Percentiles rank a stretch among this genome's conserved stretches.
Conservation (phyloP, 1,140 invertebrate genomes). For the Drosophila ironensis region DNA sequence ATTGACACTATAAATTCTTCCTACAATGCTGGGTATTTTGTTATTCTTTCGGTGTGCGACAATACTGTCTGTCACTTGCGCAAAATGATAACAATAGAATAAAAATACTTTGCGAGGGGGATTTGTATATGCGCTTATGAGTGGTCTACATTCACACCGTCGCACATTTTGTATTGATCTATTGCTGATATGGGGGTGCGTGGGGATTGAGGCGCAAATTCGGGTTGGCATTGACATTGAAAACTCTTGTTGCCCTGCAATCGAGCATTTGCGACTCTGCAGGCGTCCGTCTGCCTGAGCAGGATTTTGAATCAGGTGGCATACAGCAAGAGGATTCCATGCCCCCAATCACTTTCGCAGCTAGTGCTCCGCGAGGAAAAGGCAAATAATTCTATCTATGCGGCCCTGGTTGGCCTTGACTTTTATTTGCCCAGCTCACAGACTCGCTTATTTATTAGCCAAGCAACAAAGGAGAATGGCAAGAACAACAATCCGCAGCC, state of each 20-base stretch:
- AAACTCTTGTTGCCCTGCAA: conserved; percentile 19
- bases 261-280: neutral
- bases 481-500: conserved; percentile 15
- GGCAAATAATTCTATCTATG: conserved; percentile 51
- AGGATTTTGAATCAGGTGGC: neutral
- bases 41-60: neutral
- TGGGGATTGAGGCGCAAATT: conserved; percentile 16
- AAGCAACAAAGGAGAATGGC: conserved; percentile 42
- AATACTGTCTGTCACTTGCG: conserved; percentile 31
- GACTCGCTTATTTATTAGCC: conserved; percentile 71
- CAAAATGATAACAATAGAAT: conserved; percentile 56
- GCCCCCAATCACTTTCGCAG: conserved; percentile 40
- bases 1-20: neutral
- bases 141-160: conserved; percentile 1
- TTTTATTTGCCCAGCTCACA: conserved; percentile 65
- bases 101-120: conserved; percentile 45
- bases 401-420: conserved; percentile 59
- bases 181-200: conserved; percentile 44
- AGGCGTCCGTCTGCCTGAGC: neutral
- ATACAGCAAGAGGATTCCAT: neutral
- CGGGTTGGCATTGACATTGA: conserved; percentile 60
- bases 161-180: neutral
- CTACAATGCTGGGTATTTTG: neutral
- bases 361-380: conserved; percentile 21
- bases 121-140: conserved; percentile 6